Evolutionary conservation across 1,140 invertebrate species (phyloP).

Genomic region (Alviniconcha marisindica): DNA sequence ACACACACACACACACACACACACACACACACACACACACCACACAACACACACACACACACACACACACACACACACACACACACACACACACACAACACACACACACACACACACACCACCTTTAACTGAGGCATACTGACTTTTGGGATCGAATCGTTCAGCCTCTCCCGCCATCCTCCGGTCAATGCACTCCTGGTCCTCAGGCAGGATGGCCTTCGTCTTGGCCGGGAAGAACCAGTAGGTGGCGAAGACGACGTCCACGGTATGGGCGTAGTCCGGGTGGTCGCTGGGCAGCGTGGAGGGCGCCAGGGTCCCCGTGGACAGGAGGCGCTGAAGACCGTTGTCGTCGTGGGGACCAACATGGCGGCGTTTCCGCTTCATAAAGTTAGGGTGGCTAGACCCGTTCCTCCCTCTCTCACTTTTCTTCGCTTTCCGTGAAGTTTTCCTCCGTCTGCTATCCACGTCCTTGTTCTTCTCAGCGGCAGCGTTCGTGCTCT

Average conservation of each 20-base stretch:
- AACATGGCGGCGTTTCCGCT: slow-evolving; percentile 72
- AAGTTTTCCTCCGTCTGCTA: too few relatives aligned
- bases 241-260: slow-evolving; percentile 79
- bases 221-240: slow-evolving; percentile 79
- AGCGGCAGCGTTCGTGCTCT: too few relatives aligned
- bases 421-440: background rate
- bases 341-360: slow-evolving; percentile 77
- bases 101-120: background rate
- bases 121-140: too few relatives aligned
- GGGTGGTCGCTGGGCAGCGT: slow-evolving; percentile 63
- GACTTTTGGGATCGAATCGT: slow-evolving; percentile 74
- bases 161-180: slow-evolving; percentile 71
- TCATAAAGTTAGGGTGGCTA: background rate
- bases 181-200: slow-evolving; percentile 76
- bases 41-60: background rate
- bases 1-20: background rate
- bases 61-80: background rate
- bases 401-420: background rate
- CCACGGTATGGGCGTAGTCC: slow-evolving; percentile 73
- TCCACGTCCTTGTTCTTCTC: too few relatives aligned
- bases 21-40: too few relatives aligned
- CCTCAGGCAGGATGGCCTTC: slow-evolving; percentile 74
- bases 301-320: slow-evolving; percentile 77
- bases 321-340: slow-evolving; percentile 76
- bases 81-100: background rate